Conservation (phyloP, 1,140 invertebrate genomes). For the Caenorhabditis tropicalis region DNA sequence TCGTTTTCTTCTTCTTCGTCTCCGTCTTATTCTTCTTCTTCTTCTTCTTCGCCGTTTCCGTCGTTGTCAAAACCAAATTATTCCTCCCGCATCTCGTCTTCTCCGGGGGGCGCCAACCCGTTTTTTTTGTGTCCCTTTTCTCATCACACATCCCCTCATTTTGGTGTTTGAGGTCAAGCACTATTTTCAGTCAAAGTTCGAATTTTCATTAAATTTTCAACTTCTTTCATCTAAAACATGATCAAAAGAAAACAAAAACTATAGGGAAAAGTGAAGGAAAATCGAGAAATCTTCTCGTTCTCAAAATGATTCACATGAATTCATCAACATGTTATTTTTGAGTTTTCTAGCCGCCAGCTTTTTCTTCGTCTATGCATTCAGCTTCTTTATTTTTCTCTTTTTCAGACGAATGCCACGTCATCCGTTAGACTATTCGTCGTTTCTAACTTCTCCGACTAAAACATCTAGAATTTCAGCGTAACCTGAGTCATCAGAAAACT, state of each 20-base stretch:
- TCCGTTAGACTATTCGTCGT: neutral
- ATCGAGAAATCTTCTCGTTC: neutral
- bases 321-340: slow-evolving; percentile 25
- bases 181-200: slow-evolving; percentile 17
- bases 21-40: neutral
- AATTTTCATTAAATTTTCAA: neutral
- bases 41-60: slow-evolving; percentile 5
- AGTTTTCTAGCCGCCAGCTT: slow-evolving; percentile 5
- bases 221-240: neutral
- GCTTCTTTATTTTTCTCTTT: neutral
- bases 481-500: neutral
- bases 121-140: neutral
- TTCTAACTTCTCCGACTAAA: neutral
- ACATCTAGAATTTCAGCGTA: slow-evolving; percentile 25
- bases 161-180: slow-evolving; percentile 14
- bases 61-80: slow-evolving; percentile 33
- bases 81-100: slow-evolving; percentile 39
- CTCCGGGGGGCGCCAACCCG: slow-evolving; percentile 40
- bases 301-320: slow-evolving; percentile 7
- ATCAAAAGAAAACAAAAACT: neutral
- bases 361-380: neutral
- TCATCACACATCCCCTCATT: neutral
- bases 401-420: neutral
- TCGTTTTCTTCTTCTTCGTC: neutral
- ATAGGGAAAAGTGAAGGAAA: too few relatives aligned